Conservation (phyloP, 2,797 vertebrate genomes). For the Halcyon smyrnensis region DNA sequence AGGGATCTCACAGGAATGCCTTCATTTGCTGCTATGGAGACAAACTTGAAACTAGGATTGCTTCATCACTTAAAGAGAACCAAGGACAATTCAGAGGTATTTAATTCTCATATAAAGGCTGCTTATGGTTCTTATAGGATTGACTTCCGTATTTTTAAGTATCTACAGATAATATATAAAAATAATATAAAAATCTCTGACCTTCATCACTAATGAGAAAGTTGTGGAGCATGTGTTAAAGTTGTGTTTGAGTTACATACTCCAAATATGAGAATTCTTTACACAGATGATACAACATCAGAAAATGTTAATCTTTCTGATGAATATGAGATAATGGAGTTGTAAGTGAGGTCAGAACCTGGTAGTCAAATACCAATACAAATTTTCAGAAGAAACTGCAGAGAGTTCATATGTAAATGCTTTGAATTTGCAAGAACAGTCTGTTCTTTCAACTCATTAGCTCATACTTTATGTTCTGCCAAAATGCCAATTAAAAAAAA, state of each 20-base stretch:
- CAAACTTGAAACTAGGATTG: neutral
- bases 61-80: neutral
- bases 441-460: slow-evolving; percentile 55
- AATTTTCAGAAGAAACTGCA: neutral
- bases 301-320: neutral
- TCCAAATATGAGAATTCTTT: neutral
- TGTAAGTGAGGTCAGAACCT: neutral
- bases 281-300: neutral
- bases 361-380: neutral
- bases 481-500: slow-evolving; percentile 54
- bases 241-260: neutral
- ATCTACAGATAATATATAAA: too few species aligned
- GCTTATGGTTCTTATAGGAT: neutral
- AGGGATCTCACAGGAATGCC: neutral
- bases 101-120: neutral
- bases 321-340: neutral
- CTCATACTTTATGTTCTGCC: slow-evolving; percentile 38
- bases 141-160: neutral
- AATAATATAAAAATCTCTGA: neutral
- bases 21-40: neutral
- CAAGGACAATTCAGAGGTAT: neutral
- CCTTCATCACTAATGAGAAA: neutral
- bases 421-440: slow-evolving; percentile 35
- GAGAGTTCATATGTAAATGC: neutral
- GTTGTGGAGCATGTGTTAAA: neutral